Conservation (phyloP, 2,888 invertebrate genomes). For the Thumatha senex region DNA sequence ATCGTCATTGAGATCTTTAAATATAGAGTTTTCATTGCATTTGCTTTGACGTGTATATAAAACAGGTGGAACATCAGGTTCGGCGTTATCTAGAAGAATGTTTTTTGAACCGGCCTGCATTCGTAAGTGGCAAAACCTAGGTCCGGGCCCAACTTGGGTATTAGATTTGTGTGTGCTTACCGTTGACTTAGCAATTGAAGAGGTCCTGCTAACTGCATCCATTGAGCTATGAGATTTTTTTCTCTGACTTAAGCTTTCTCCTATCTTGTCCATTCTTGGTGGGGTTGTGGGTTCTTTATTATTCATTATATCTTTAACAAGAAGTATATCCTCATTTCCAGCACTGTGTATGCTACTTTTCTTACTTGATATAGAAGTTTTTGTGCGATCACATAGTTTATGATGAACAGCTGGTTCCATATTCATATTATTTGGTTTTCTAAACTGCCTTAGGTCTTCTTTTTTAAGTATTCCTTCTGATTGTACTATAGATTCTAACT, state of each 20-base stretch:
- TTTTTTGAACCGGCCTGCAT: slow-evolving; percentile 91
- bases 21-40: slow-evolving; percentile 72
- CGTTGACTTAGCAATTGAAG: slow-evolving; percentile 76
- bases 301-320: slow-evolving; percentile 48
- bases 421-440: slow-evolving; percentile 53
- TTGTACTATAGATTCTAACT: slow-evolving; percentile 40
- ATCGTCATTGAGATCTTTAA: slow-evolving; percentile 72
- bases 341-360: slow-evolving; percentile 69
- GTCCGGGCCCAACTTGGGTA: slow-evolving; percentile 83
- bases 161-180: slow-evolving; percentile 78
- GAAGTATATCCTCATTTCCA: slow-evolving; percentile 61
- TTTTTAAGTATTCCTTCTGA: slow-evolving; percentile 45
- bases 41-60: slow-evolving; percentile 86
- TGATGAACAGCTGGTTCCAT: slow-evolving; percentile 84
- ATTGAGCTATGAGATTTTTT: slow-evolving; percentile 76
- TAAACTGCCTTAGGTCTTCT: slow-evolving; percentile 53
- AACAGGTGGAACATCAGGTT: slow-evolving; percentile 88
- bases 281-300: slow-evolving; percentile 31
- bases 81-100: slow-evolving; percentile 90
- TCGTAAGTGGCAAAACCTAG: slow-evolving; percentile 89
- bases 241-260: slow-evolving; percentile 52
- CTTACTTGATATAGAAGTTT: slow-evolving; percentile 70
- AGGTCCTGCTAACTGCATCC: slow-evolving; percentile 74
- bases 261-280: slow-evolving; percentile 48
- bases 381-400: slow-evolving; percentile 83